These are phyloP conservation scores for Cantharis nigra DNA, from an alignment of 2,888 invertebrate genomes.

Conservation along the genomic window DNA sequence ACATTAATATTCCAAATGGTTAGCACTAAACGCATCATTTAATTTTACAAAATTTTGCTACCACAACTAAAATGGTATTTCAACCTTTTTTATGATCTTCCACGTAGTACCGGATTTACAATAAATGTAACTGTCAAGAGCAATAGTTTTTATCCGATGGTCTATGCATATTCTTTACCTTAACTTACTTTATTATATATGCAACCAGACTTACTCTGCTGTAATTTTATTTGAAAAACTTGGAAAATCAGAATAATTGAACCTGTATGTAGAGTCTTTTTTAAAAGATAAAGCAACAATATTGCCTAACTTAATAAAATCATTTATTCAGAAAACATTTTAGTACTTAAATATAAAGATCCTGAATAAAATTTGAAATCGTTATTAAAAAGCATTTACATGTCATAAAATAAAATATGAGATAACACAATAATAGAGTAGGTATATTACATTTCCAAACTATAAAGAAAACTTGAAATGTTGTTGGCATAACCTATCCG, in stretches of 20 bases:
- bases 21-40: conserved; percentile 14
- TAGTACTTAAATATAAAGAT: background rate
- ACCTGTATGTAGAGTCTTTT: too few relatives aligned
- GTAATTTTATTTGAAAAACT: too few relatives aligned
- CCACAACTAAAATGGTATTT: background rate
- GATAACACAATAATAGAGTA: background rate
- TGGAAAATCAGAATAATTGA: too few relatives aligned
- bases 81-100: too few relatives aligned
- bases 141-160: too few relatives aligned
- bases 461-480: conserved; percentile 23
- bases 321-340: background rate
- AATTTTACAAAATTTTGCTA: background rate
- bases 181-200: too few relatives aligned
- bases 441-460: conserved; percentile 19
- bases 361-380: background rate
- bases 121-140: too few relatives aligned
- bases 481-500: conserved; percentile 26
- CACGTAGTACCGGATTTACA: too few relatives aligned
- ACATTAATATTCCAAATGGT: conserved; percentile 19
- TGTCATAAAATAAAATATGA: background rate
- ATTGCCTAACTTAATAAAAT: background rate
- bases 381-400: background rate
- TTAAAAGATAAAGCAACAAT: background rate
- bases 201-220: too few relatives aligned
- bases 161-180: too few relatives aligned